These are phyloP conservation scores for Etheostoma cragini DNA, from an alignment of 2,113 vertebrate species.

Conservation along the genomic window DNA sequence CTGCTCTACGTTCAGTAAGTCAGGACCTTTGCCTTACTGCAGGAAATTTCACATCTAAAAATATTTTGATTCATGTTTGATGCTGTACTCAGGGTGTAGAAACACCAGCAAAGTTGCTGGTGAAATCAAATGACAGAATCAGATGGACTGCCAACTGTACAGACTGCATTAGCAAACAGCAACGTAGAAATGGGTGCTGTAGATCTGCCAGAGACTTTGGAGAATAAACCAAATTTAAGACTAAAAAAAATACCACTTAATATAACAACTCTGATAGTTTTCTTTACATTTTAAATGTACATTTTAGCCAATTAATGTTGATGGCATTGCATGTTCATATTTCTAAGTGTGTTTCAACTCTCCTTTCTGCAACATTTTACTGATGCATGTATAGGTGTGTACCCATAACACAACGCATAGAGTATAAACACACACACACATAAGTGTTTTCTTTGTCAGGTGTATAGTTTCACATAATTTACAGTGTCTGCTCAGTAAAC, in stretches of 20 bases:
- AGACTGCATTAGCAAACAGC: slow-evolving; percentile 43
- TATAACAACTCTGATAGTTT: slow-evolving; percentile 11
- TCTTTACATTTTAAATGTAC: neutral
- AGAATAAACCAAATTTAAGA: slow-evolving; percentile 29
- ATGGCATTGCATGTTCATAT: neutral
- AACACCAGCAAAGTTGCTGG: neutral
- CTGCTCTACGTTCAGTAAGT: neutral
- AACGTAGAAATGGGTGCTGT: slow-evolving; percentile 25
- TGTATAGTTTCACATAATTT: neutral
- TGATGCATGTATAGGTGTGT: neutral
- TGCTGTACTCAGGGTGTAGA: neutral
- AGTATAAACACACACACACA: neutral
- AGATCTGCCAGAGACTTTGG: slow-evolving; percentile 42
- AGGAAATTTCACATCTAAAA: neutral
- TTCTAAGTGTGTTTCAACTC: slow-evolving; percentile 1
- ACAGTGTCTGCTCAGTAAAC: slow-evolving; percentile 1
- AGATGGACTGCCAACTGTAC: slow-evolving; percentile 47
- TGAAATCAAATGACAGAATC: slow-evolving; percentile 48
- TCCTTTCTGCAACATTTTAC: neutral
- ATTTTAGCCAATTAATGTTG: slow-evolving; percentile 5
- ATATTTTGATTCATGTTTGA: slow-evolving; percentile 4
- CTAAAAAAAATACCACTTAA: slow-evolving; percentile 11
- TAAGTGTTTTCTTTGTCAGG: neutral
- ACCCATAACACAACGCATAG: neutral
- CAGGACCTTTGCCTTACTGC: neutral